Base-by-base conservation (phyloP, 2,797 vertebrate genomes). In the Parauchenoglanis punctatus region DNA sequence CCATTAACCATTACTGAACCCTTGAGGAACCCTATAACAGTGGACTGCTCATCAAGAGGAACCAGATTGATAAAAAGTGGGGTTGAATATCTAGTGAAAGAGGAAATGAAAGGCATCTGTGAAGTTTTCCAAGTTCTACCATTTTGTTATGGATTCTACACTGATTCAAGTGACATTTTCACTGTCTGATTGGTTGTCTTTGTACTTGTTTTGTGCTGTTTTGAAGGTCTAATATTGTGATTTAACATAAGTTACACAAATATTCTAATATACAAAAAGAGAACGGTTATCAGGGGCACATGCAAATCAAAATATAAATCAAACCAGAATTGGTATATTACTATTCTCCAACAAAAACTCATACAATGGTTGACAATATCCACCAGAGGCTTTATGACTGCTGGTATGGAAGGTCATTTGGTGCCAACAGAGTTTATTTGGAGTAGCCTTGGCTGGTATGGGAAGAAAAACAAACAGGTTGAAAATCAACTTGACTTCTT, bases 391-490 rank as follows among this genome's bases (percentile, higher is more conserved):
- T 84, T 77, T 67, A 6, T 1, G 25, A 20, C 73, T n/a, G 61
- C 40, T 35, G 56, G 46, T 58, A 13, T 54, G 63, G 52, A 70
- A 78, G 63, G 63, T 59, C 73, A 46, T 49, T 58, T 7, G 12
- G 40, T 31, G 49, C 77, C 54, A 31, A 2, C 40, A 18, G 70
- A 46, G 59, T 58, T 86, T 86, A 46, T 73, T 5, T 73, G 35
- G 31, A 81, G 67, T 63, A 23, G 28, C 58, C 15, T 87, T 28
- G 70, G 8, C 68, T 63, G 56, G 67, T 35, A 59, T 86, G 54
- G 49, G n/a, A 31, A 56, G 44, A 63, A 35, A 77, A 86, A 40
- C 3, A 56, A 44, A 68, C 86, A 68, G 58, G 31, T 28, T 11
- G 25, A 78, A 70, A 84, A 63, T 68, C 73, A 17, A 25, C 61